Evolutionary conservation across 2,797 vertebrate genomes (phyloP), one percentile per base, ranked within the genome.

Genomic region (Lateolabrax maculatus): DNA sequence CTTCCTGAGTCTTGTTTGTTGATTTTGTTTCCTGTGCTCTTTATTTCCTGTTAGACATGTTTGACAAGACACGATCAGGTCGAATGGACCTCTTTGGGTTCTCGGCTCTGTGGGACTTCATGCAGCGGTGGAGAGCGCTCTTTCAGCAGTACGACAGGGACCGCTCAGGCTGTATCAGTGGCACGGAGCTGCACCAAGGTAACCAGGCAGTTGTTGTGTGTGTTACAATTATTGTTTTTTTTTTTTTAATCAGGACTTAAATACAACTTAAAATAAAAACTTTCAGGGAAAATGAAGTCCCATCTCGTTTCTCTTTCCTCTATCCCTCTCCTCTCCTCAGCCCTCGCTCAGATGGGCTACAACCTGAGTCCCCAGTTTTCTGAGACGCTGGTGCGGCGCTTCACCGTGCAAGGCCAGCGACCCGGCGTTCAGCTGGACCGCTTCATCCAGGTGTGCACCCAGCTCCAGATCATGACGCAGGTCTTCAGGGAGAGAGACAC

Each of bases 371-470:
- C 97, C 1, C 97, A 99, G 95, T 98, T 99, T 62, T 94, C 96
- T 1, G 97, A 98, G 87, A 93, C 93, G 11, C 72, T 99, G 84
- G 91, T 97, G 81, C 94, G 92, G 13, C 96, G 95, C 1, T 97
- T 94, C 2, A 15, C 57, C 3, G 0, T 61, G 1, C 88, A 51
- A 0, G 86, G 93, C 7, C 58, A 25, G 4, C 74, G 73, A 8
- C 92, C 90, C 0, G 89, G 91, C n/a, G 95, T 99, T 83, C 98
- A 99, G 64, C 94, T 99, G 15, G 98, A 99, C 93, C 89, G 95
- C 85, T 99, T 99, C 95, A 98, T 99, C 88, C 98, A 99, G 76
- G 96, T 98, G 89, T 99, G 98, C 93, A 97, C 96, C 25, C 97
- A 98, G 93, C 96, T 99, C n/a, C 97, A 99, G 93, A 95, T 92